phyloP scores from a whole-genome alignment of 2,888 invertebrate species.

The Xylocampa areola region DNA sequence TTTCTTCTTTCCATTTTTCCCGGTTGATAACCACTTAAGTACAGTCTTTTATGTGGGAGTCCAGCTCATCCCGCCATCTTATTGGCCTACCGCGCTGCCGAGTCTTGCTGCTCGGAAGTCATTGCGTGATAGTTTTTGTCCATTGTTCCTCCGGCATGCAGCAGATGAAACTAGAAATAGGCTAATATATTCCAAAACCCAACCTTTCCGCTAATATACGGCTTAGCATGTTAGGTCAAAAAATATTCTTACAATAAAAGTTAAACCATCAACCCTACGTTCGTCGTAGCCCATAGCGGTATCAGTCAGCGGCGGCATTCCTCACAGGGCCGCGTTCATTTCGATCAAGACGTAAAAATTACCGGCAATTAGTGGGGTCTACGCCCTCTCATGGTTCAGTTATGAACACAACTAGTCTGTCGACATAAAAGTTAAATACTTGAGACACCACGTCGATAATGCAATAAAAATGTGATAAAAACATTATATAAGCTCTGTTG shows the following conservation, averaged over 20 bases:
- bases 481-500: slow-evolving; percentile 33
- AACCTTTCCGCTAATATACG: no score
- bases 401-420: slow-evolving; percentile 42
- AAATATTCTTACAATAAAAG: not conserved
- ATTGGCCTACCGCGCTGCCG: no score
- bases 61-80: no score
- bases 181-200: no score
- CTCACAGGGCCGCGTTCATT: slow-evolving; percentile 63
- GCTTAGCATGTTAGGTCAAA: not conserved
- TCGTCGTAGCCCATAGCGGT: slow-evolving; percentile 24
- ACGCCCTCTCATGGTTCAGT: slow-evolving; percentile 60
- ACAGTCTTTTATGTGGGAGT: no score
- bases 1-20: no score
- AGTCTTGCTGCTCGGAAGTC: no score
- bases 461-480: slow-evolving; percentile 43
- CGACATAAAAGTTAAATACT: slow-evolving; percentile 40
- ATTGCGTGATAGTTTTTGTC: no score
- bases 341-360: slow-evolving; percentile 80
- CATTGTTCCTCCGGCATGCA: no score
- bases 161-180: no score
- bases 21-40: no score
- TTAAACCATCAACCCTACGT: slow-evolving; percentile 31
- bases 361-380: slow-evolving; percentile 78
- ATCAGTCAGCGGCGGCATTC: slow-evolving; percentile 62
- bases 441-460: slow-evolving; percentile 38